Evolutionary conservation across 2,113 vertebrate genomes (phyloP), one percentile per base, ranked within the genome.

Genomic region (Entosphenus tridentatus): DNA sequence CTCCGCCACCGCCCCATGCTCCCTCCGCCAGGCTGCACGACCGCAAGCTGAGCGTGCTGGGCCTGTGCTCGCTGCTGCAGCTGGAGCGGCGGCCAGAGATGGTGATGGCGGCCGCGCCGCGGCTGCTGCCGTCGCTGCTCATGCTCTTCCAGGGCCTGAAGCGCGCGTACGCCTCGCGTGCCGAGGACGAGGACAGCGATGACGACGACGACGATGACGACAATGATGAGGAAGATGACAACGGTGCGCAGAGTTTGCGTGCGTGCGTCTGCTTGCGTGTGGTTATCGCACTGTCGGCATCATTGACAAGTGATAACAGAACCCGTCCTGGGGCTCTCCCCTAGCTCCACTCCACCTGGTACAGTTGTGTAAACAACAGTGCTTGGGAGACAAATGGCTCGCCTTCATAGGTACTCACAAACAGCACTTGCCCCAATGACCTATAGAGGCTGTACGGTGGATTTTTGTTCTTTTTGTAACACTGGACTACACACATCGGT

Each of bases 31-130:
- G 93, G 68, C 84, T 93, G 68, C 93, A 98, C 10, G 93, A 98
- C 76, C 84, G 92, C 67, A 98, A 96, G 79, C 87, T 96, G 83
- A 96, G 93, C 74, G 89, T 98, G 78, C 89, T 98, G 56, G 92
- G 93, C 65, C 79, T 98, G 71, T 95, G 89, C 57, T 83, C 95
- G 71, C 79, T 98, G 69, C 82, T 96, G 83, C 87, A 92, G 72
- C 78, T 96, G 62, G 87, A 90, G 6, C 82, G 79, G 68, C 80
- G 90, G 56, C 90, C 89, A 0, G 81, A 83, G 1, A 84, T 82
- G 1, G 79, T 96, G 17, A 83, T 86, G 14, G 83, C 82, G 2
- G 87, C 91, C 3, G 85, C 79, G 1, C 80, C 77, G 8, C 88
- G 96, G 80, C 88, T 96, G 16, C 78, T 96, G 16, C 93, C 93